Percentiles rank a stretch among this genome's conserved stretches.
Evolutionary conservation across 2,797 vertebrate species (phyloP).

Genomic region (Bradypodion pumilum): DNA sequence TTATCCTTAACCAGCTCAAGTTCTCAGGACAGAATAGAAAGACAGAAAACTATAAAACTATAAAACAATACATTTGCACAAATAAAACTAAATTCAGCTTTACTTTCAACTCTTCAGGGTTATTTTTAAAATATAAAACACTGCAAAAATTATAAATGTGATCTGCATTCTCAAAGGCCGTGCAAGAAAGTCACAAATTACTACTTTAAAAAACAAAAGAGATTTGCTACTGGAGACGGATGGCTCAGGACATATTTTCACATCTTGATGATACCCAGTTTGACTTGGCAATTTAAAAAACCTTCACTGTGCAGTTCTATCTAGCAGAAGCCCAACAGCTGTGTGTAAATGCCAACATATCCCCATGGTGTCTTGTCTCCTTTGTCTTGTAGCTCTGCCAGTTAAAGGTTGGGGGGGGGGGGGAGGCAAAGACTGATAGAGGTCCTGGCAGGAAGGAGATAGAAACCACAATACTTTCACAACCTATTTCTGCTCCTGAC

Average conservation of each 20-base stretch:
- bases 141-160: neutral
- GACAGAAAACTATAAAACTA: neutral
- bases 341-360: neutral
- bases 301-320: neutral
- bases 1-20: slow-evolving; percentile 24
- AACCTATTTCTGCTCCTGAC: neutral
- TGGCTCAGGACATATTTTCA: neutral
- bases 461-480: neutral
- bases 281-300: neutral
- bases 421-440: neutral
- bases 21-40: slow-evolving; percentile 21
- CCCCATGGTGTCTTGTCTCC: too few relatives aligned
- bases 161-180: neutral
- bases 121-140: neutral
- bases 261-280: too few relatives aligned
- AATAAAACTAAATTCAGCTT: neutral
- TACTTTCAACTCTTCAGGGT: neutral
- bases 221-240: neutral
- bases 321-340: neutral
- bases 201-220: neutral
- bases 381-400: neutral
- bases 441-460: too few relatives aligned
- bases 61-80: neutral
- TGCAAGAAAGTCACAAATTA: neutral
- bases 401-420: neutral